phyloP scores from a whole-genome alignment of 2,888 invertebrate species.

The Galerucella calmariensis region DNA sequence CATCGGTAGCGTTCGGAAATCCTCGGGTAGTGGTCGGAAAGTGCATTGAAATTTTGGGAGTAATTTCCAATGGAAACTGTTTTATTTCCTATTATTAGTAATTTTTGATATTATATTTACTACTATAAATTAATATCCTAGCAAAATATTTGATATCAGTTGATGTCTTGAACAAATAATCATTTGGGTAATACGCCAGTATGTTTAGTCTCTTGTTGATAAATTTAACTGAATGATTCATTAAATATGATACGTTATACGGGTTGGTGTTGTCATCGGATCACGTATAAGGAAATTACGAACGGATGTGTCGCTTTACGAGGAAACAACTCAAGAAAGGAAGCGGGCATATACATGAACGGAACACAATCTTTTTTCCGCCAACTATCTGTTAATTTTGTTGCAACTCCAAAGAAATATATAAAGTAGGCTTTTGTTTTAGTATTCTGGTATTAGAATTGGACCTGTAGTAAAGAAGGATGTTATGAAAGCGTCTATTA shows the following conservation, averaged over 20 bases:
- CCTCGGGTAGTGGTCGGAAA: too few relatives aligned
- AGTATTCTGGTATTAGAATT: slow-evolving; percentile 98
- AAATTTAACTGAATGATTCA: slow-evolving; percentile 10
- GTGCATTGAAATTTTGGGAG: too few relatives aligned
- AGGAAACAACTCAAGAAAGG: slow-evolving; percentile 21
- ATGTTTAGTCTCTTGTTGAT: neutral
- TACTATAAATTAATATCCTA: too few relatives aligned
- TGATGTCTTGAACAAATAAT: neutral
- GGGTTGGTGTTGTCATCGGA: slow-evolving; percentile 22
- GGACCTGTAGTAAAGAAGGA: slow-evolving; percentile 99
- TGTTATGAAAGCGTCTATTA: slow-evolving; percentile 99
- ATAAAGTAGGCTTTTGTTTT: slow-evolving; percentile 62
- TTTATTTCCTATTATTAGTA: too few relatives aligned
- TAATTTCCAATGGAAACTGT: too few relatives aligned
- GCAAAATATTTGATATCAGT: too few relatives aligned
- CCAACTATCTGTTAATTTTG: neutral
- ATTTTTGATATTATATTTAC: too few relatives aligned
- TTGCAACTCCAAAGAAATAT: too few relatives aligned
- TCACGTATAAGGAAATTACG: slow-evolving; percentile 34
- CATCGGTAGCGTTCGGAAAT: too few relatives aligned
- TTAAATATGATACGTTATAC: slow-evolving; percentile 15
- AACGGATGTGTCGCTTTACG: slow-evolving; percentile 30
- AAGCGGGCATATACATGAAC: slow-evolving; percentile 14
- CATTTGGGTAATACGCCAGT: neutral
- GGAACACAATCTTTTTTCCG: slow-evolving; percentile 7